Evolutionary conservation across 1,140 invertebrate genomes (phyloP).

Genomic region (Melipona quadrifasciata): DNA sequence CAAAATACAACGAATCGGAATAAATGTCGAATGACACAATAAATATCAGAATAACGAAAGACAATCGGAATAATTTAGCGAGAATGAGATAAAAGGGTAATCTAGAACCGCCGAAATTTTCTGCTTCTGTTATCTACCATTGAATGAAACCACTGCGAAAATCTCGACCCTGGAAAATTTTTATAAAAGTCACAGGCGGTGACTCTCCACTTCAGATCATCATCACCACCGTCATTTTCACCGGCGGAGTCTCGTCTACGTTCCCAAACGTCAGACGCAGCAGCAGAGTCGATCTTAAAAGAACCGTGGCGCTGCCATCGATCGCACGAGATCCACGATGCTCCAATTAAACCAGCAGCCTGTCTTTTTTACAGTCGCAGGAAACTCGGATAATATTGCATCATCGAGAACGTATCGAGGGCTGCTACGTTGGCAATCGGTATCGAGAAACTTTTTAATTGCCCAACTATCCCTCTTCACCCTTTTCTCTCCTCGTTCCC

Average conservation of each 20-base stretch:
- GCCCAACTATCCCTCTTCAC: neutral
- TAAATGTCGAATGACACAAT: no score
- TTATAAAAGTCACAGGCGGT: neutral
- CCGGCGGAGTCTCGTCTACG: neutral
- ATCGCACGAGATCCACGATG: neutral
- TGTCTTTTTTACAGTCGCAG: conserved; percentile 6
- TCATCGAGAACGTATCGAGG: conserved; percentile 32
- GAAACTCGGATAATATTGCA: conserved; percentile 15
- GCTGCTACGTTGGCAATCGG: neutral
- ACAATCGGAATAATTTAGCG: no score
- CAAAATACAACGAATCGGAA: no score
- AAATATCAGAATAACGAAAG: no score
- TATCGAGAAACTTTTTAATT: conserved; percentile 60
- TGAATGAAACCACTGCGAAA: neutral
- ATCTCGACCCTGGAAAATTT: neutral
- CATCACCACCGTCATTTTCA: no score
- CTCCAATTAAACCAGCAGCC: conserved; percentile 1
- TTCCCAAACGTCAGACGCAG: neutral
- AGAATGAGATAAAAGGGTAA: no score
- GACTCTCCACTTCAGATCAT: neutral
- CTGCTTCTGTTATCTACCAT: no score
- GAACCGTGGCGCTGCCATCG: neutral
- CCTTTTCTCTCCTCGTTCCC: neutral
- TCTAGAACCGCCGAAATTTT: no score
- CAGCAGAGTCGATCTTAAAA: neutral